phyloP scores from a whole-genome alignment of 2,888 invertebrate genomes.

The Cheilosia soror region DNA sequence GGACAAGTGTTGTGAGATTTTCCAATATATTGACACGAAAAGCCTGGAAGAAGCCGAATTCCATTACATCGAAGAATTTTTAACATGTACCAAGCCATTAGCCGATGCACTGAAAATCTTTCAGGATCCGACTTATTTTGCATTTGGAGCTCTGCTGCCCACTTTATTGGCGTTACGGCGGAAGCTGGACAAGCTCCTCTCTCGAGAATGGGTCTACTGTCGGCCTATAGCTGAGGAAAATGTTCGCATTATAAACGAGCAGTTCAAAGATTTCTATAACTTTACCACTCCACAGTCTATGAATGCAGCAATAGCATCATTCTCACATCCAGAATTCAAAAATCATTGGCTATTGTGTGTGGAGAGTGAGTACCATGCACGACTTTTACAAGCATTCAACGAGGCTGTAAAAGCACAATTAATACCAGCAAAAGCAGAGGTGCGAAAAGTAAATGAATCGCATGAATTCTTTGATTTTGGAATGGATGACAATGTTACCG shows the following conservation, averaged over 20 bases:
- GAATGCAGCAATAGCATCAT: slow-evolving; percentile 31
- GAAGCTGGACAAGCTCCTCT: slow-evolving; percentile 7
- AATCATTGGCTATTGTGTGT: slow-evolving; percentile 47
- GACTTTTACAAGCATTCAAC: slow-evolving; percentile 16
- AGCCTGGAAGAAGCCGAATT: slow-evolving; percentile 20
- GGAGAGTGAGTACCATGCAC: slow-evolving; percentile 3
- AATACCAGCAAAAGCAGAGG: background rate
- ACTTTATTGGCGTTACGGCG: slow-evolving; percentile 33
- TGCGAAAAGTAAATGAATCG: background rate
- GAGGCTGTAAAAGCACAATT: slow-evolving; percentile 1
- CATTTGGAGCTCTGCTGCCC: slow-evolving; percentile 38
- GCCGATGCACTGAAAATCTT: slow-evolving; percentile 39
- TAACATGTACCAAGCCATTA: slow-evolving; percentile 37
- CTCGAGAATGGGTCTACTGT: slow-evolving; percentile 31
- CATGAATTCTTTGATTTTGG: slow-evolving; percentile 46
- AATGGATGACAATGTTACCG: slow-evolving; percentile 19
- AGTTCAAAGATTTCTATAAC: slow-evolving; percentile 31
- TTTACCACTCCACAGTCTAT: background rate
- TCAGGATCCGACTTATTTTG: background rate
- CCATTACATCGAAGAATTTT: slow-evolving; percentile 43
- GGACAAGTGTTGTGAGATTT: slow-evolving; percentile 27
- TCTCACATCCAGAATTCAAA: slow-evolving; percentile 56
- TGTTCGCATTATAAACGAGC: slow-evolving; percentile 6
- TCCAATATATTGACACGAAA: slow-evolving; percentile 28
- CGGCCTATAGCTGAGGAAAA: slow-evolving; percentile 1